Evolutionary conservation across 2,888 invertebrate species (phyloP).

Genomic region (Dasysyrphus tricinctus): DNA sequence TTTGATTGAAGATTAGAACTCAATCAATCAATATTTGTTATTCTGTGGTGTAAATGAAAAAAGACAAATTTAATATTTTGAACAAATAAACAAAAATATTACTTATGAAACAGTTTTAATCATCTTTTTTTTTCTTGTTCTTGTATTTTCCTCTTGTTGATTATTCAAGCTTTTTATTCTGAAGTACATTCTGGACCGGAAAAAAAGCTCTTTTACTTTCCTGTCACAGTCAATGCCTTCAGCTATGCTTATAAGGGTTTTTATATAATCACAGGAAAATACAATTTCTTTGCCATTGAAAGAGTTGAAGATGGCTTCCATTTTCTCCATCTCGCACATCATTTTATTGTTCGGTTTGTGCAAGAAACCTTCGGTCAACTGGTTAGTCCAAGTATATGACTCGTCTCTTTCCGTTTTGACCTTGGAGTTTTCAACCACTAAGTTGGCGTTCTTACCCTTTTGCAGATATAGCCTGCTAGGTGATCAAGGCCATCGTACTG

Average conservation of each 20-base stretch:
- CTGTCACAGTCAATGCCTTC: neutral
- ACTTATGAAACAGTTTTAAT: neutral
- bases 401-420: neutral
- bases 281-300: neutral
- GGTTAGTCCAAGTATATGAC: neutral
- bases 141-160: neutral
- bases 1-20: too few species aligned
- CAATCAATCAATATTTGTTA: too few species aligned
- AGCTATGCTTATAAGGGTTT: neutral
- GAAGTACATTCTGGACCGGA: neutral
- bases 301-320: conserved; percentile 8
- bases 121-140: conserved; percentile 6
- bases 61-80: too few species aligned
- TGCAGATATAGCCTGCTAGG: conserved; percentile 10
- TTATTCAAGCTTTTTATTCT: conserved; percentile 1
- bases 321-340: neutral
- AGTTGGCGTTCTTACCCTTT: conserved; percentile 6
- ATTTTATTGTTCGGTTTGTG: neutral
- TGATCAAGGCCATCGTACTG: too few species aligned
- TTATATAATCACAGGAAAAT: neutral
- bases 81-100: too few species aligned
- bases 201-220: neutral
- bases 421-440: neutral
- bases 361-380: neutral
- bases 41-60: too few species aligned